These are phyloP conservation scores for Macrosoma leucophasiata DNA, from an alignment of 2,888 invertebrate species.

Conservation along the genomic window DNA sequence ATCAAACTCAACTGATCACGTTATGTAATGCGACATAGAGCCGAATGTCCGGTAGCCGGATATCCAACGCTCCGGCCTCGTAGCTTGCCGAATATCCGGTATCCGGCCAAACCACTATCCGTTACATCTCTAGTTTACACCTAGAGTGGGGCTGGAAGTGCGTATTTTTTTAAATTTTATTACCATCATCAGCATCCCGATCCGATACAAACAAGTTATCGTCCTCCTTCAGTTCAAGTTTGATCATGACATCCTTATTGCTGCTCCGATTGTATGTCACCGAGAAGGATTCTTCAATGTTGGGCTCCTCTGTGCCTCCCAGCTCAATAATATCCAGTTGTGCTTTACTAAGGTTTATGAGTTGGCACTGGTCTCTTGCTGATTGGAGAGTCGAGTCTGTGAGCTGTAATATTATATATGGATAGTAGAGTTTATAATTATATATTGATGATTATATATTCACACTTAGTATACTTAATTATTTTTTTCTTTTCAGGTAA, in stretches of 20 bases:
- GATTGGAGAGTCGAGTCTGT: constrained; percentile 30
- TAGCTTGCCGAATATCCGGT: too few relatives aligned
- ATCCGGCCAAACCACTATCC: too few relatives aligned
- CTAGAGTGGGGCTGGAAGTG: too few relatives aligned
- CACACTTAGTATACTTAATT: too few relatives aligned
- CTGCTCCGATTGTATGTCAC: constrained; percentile 21
- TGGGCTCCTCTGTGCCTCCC: constrained; percentile 16
- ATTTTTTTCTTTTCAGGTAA: background rate
- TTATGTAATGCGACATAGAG: too few relatives aligned
- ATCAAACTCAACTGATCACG: too few relatives aligned
- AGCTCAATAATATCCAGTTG: constrained; percentile 31
- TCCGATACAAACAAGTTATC: constrained; percentile 30
- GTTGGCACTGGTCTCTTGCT: constrained; percentile 25
- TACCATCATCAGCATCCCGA: constrained; percentile 35
- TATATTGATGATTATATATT: background rate
- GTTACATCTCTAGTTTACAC: too few relatives aligned
- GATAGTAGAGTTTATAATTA: background rate
- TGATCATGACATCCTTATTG: constrained; percentile 29
- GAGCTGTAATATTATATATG: constrained; percentile 27
- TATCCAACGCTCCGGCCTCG: too few relatives aligned
- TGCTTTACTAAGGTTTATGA: constrained; percentile 28
- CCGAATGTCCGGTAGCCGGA: too few relatives aligned
- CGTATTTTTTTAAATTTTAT: constrained; percentile 12
- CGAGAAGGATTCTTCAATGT: constrained; percentile 23
- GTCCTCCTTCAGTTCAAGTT: constrained; percentile 46